Evolutionary conservation across 2,113 vertebrate species (phyloP).

Genomic region (Sylvietta virens): DNA sequence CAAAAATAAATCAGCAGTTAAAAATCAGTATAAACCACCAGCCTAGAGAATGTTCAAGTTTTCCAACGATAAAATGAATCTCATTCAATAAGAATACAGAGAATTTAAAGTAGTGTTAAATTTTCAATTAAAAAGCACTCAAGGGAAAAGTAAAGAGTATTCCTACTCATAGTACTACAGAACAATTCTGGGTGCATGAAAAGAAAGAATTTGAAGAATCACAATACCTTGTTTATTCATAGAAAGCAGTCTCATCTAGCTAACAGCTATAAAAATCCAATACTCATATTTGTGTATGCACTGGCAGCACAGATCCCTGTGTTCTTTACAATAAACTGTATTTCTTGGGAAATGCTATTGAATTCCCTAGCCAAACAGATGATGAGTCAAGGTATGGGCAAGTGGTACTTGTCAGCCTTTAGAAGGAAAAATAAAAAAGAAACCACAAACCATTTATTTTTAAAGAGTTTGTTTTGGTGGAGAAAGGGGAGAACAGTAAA

Average conservation of each 20-base stretch:
- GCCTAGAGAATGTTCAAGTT: background rate
- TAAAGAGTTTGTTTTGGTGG: background rate
- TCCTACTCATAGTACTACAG: background rate
- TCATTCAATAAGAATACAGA: background rate
- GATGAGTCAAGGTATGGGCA: background rate
- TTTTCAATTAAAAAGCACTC: background rate
- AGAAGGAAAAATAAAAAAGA: background rate
- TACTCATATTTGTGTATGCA: background rate
- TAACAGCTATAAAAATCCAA: background rate
- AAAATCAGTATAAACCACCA: background rate
- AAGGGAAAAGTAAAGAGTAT: background rate
- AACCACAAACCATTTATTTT: background rate
- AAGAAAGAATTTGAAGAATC: background rate
- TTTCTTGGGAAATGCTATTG: background rate
- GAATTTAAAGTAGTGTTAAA: background rate
- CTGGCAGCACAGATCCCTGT: background rate
- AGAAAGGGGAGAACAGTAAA: background rate
- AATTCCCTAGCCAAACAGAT: background rate
- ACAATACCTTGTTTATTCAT: background rate
- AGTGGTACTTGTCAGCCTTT: background rate
- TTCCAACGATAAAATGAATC: background rate
- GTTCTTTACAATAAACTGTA: background rate
- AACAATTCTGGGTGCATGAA: background rate
- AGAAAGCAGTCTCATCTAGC: background rate
- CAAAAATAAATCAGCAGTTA: background rate